Evolutionary conservation across 2,888 invertebrate species (phyloP), one percentile per base, ranked within the genome.

Genomic region (Ceratothoa steindachneri): DNA sequence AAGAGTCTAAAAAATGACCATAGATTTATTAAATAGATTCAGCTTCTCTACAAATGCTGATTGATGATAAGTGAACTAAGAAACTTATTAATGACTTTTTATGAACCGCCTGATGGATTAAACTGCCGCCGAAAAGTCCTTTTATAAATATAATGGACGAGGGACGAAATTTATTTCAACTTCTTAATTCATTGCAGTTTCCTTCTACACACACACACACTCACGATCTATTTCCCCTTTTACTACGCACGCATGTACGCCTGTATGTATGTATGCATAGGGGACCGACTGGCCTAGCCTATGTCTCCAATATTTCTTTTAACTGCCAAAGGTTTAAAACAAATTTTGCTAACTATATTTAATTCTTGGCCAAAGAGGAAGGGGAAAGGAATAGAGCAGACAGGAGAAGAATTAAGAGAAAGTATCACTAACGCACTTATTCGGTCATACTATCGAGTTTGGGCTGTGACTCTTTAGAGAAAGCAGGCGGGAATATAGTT

Each of bases 141-240:
- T 41, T 41, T 41, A 41, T 15, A 41, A 41, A 41, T 9, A 41
- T 41, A 41, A 41, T 41, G 41, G 41, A 41, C 5, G 41, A 41
- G 41, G 15, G 15, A 41, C 41, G 41, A 41, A 15, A 9, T 41
- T 41, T 15, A 41, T 41, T 41, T 15, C 41, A 41, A 41, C 15
- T 41, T 41, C 15, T 41, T 41, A 41, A 41, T 41, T 9, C 41
- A 41, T 41, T 41, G 41, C 51, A n/a, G n/a, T n/a, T n/a, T n/a
- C n/a, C n/a, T 19, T 27, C 19, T 27, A 60, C 5, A 60, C 60
- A 60, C 60, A 60, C 60, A 60, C 60, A 60, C 67, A 67, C 19
- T 2, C 69, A 19, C 22, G n/a, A 30, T 9, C 67, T n/a, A n/a
- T 22, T n/a, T n/a, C n/a, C n/a, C n/a, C 9, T 27, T 9, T 27